Conservation (phyloP, 2,797 vertebrate species). For the Acipenser transmontanus region DNA sequence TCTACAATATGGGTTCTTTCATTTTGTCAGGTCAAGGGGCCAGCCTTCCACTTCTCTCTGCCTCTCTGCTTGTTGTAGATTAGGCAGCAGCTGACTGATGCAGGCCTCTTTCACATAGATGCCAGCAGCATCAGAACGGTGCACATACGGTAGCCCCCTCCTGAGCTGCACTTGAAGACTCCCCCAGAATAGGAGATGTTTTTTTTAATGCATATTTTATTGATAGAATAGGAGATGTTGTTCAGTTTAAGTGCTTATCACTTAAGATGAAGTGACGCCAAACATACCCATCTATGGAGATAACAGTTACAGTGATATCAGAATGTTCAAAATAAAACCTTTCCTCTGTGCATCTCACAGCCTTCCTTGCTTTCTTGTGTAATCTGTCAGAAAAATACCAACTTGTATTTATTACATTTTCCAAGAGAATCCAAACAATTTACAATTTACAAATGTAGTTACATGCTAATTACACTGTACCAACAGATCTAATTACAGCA, state of each 20-base stretch:
- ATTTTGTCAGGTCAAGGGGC: constrained; percentile 14
- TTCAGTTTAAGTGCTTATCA: constrained; percentile 6
- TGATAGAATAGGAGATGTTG: not conserved
- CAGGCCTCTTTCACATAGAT: constrained; percentile 5
- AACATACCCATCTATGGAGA: not conserved
- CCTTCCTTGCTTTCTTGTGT: too few species aligned
- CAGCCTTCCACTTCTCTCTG: constrained; percentile 15
- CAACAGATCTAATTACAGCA: too few species aligned
- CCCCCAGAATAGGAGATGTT: too few species aligned
- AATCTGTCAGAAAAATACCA: too few species aligned
- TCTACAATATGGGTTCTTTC: constrained; percentile 7
- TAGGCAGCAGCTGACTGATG: constrained; percentile 10
- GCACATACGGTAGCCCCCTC: constrained; percentile 4
- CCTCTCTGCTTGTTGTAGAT: constrained; percentile 11
- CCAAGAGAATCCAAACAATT: too few species aligned
- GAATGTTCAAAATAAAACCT: too few species aligned
- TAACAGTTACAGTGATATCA: too few species aligned
- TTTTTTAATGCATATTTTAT: too few species aligned
- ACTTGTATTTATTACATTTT: too few species aligned
- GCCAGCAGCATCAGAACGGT: not conserved
- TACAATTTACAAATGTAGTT: too few species aligned
- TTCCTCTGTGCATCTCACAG: too few species aligned
- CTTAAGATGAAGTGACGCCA: constrained; percentile 2
- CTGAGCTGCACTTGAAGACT: not conserved
- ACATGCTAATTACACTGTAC: too few species aligned